These are phyloP conservation scores for Aurelia sp. DNA, from an alignment of 30 jellyfish, hydroid and myxozoan species.

Conservation along the genomic window DNA sequence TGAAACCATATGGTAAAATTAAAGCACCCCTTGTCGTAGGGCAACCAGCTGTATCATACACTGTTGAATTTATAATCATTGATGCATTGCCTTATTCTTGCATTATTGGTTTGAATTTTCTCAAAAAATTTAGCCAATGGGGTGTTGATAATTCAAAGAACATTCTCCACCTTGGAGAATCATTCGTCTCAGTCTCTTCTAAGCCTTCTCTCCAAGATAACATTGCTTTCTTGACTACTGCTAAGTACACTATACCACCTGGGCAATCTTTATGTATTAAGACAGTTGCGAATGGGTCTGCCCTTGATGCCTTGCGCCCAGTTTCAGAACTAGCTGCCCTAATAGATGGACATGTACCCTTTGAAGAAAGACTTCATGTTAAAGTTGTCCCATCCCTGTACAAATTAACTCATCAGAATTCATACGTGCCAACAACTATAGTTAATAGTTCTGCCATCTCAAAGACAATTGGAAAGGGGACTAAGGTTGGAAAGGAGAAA, in stretches of 20 bases:
- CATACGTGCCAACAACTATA: background rate
- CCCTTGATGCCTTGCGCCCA: background rate
- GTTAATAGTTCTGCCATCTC: background rate
- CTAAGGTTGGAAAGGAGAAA: no score
- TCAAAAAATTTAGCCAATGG: no score
- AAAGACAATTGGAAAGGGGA: constrained; percentile 24
- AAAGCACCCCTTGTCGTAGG: constrained; percentile 26
- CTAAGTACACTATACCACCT: constrained; percentile 12
- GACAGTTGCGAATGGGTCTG: constrained; percentile 17
- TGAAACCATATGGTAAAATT: background rate
- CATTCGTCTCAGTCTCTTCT: no score
- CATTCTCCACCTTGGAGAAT: no score
- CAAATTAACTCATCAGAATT: no score
- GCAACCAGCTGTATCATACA: constrained; percentile 15
- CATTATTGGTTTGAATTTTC: no score
- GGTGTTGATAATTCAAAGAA: no score
- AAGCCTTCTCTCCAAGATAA: no score
- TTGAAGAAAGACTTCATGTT: constrained; percentile 4
- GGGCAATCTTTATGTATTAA: constrained; percentile 15
- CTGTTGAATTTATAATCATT: background rate
- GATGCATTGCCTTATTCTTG: background rate
- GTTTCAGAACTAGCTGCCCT: background rate
- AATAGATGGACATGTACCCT: constrained; percentile 6
- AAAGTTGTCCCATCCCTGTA: constrained; percentile 1
- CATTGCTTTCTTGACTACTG: background rate